These are phyloP conservation scores for Popillia japonica DNA, from an alignment of 1,140 invertebrate genomes.

Conservation along the genomic window DNA sequence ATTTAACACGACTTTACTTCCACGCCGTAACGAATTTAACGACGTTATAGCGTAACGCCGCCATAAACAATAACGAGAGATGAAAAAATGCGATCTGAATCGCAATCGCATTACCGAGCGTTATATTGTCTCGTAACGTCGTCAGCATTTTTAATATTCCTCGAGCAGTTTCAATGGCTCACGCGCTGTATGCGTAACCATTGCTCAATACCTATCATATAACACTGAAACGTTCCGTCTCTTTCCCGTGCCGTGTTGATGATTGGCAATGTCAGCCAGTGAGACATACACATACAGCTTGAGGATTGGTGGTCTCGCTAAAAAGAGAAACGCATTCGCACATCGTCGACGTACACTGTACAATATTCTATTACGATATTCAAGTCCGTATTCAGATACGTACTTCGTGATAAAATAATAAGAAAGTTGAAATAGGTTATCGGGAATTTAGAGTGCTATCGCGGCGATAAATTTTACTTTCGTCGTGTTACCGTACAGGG, in stretches of 20 bases:
- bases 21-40: not conserved
- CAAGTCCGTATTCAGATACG: not conserved
- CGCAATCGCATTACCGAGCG: not conserved
- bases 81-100: not conserved
- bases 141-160: not conserved
- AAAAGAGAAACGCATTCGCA: too few relatives aligned
- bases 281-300: too few relatives aligned
- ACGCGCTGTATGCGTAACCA: not conserved
- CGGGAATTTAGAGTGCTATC: not conserved
- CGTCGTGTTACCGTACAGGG: not conserved
- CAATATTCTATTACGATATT: not conserved
- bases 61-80: not conserved
- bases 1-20: too few relatives aligned
- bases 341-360: too few relatives aligned
- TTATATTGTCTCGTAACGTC: not conserved
- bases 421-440: conserved; percentile 11
- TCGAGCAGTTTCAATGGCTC: not conserved
- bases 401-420: not conserved
- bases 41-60: not conserved
- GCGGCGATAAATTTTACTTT: conserved; percentile 6
- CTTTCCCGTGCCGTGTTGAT: not conserved
- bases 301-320: too few relatives aligned
- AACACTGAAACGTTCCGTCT: not conserved
- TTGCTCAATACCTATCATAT: not conserved
- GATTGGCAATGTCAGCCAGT: not conserved